Conservation (phyloP, 2,113 vertebrate genomes). For the Boulengerochromis microlepis region DNA sequence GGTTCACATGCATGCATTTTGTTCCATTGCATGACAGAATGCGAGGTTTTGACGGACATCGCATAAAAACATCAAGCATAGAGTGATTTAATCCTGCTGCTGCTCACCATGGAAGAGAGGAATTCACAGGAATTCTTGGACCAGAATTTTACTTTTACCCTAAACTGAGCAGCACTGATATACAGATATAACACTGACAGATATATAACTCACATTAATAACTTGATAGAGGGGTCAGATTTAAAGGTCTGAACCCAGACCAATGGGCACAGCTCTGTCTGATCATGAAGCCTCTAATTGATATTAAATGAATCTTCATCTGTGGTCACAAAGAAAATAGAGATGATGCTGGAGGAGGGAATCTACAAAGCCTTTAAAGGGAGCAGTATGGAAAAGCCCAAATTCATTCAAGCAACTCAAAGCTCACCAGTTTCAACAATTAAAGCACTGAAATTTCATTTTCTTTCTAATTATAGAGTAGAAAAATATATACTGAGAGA, state of each 20-base stretch:
- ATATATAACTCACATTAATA: not conserved
- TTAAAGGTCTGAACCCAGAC: not conserved
- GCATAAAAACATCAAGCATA: not conserved
- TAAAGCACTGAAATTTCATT: not conserved
- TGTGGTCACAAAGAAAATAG: not conserved
- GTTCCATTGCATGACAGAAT: not conserved
- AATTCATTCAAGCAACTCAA: not conserved
- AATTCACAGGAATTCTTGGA: not conserved
- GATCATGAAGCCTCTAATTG: not conserved
- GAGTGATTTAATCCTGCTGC: not conserved
- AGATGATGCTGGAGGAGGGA: not conserved
- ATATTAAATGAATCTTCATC: not conserved
- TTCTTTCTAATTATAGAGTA: not conserved
- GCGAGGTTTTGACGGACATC: not conserved
- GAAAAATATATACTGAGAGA: not conserved
- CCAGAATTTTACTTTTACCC: not conserved
- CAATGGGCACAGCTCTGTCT: not conserved
- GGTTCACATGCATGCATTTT: not conserved
- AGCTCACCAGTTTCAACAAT: not conserved
- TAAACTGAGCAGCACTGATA: not conserved
- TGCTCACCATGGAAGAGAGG: not conserved
- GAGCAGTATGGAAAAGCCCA: not conserved
- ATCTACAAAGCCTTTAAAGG: not conserved
- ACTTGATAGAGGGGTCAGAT: not conserved
- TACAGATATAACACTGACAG: not conserved